These are phyloP conservation scores for Gopherus flavomarginatus DNA, from an alignment of 2,113 vertebrate species.

Conservation along the genomic window DNA sequence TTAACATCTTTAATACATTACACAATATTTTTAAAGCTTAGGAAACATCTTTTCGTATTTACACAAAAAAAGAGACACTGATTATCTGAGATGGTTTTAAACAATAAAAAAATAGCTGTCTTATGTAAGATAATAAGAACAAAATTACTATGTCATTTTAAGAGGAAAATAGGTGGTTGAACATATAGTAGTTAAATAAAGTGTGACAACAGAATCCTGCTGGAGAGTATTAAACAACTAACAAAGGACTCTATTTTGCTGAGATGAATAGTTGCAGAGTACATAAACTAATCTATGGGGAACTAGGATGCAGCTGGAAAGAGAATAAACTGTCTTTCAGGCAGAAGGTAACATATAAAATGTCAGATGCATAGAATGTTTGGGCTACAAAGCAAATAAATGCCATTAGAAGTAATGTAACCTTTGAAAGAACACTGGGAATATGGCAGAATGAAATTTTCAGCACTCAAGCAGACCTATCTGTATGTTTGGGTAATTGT, in stretches of 20 bases:
- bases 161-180: neutral
- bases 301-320: rapidly evolving
- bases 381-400: neutral
- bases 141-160: neutral
- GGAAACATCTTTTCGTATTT: neutral
- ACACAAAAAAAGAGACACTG: neutral
- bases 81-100: neutral
- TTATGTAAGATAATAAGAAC: neutral
- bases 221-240: neutral
- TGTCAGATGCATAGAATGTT: neutral
- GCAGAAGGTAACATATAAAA: neutral
- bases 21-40: neutral
- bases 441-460: neutral
- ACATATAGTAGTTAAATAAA: neutral
- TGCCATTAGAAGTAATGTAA: neutral
- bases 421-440: neutral
- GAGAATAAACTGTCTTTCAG: neutral
- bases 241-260: neutral
- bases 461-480: neutral
- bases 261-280: neutral
- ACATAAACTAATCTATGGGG: neutral
- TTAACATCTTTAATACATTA: neutral
- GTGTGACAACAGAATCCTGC: neutral
- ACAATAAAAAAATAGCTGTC: neutral
- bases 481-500: neutral